Percentiles rank a stretch among this genome's conserved stretches.
phyloP scores from a whole-genome alignment of 1,140 invertebrate species.

The Manduca sexta region DNA sequence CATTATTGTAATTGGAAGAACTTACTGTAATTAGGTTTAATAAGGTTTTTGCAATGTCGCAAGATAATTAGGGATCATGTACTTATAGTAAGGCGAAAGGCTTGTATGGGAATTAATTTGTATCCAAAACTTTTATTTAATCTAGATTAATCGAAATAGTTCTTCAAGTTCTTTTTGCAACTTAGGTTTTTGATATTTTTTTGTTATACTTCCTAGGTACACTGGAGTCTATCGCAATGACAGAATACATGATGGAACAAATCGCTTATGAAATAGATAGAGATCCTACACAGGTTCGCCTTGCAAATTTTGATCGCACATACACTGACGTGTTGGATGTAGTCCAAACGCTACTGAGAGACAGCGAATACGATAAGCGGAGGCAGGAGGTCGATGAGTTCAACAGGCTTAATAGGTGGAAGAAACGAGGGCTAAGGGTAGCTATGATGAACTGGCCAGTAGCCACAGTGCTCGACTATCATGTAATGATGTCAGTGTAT shows the following conservation, averaged over 20 bases:
- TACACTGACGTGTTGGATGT: conserved; percentile 70
- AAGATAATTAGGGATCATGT: no score
- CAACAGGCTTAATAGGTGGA: conserved; percentile 84
- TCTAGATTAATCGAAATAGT: no score
- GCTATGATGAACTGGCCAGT: conserved; percentile 22
- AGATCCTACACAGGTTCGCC: conserved; percentile 80
- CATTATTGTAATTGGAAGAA: no score
- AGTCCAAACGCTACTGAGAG: conserved; percentile 75
- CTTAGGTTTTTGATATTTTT: no score
- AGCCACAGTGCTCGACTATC: conserved; percentile 48
- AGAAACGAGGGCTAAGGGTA: conserved; percentile 78
- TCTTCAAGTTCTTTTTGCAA: no score
- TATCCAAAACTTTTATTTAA: no score
- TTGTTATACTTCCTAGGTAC: no score
- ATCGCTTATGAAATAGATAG: conserved; percentile 78
- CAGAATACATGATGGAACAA: conserved; percentile 90
- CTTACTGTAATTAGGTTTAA: no score
- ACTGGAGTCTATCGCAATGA: conserved; percentile 78
- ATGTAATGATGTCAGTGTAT: conserved; percentile 80
- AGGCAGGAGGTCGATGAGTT: conserved; percentile 74
- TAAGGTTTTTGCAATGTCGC: no score
- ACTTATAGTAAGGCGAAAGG: no score
- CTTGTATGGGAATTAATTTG: no score
- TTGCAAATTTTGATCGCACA: conserved; percentile 74
- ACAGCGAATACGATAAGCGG: conserved; percentile 76